Evolutionary conservation across 2,113 vertebrate genomes (phyloP).

Genomic region (Gopherus evgoodei): DNA sequence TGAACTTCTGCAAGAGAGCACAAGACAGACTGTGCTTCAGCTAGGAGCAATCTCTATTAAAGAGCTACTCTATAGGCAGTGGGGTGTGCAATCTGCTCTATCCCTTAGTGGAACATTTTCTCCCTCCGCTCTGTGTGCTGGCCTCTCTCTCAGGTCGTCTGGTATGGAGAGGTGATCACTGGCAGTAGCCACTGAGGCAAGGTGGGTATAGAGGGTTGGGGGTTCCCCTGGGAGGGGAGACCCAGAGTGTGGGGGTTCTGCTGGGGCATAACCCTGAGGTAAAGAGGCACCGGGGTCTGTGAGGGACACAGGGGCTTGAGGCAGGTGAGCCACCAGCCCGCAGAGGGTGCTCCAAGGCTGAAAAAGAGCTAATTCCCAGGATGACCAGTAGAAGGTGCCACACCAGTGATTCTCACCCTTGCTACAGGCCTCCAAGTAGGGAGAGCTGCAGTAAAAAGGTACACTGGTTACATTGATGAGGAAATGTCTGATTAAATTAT

Average conservation of each 20-base stretch:
- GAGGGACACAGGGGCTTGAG: no score
- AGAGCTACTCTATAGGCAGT: not conserved
- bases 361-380: no score
- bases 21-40: conserved; percentile 37
- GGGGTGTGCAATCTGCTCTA: not conserved
- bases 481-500: not conserved
- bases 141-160: conserved; percentile 7
- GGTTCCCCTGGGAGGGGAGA: no score
- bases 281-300: no score
- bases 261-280: no score
- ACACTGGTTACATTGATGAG: not conserved
- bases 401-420: no score
- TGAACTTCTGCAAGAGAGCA: not conserved
- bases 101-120: conserved; percentile 56
- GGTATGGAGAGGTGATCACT: not conserved
- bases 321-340: no score
- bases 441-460: not conserved
- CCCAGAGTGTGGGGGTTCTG: no score
- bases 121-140: not conserved
- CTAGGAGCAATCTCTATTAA: conserved; percentile 47
- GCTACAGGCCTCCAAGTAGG: not conserved
- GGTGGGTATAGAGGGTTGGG: no score
- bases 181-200: no score
- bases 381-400: no score
- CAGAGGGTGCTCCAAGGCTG: no score